These are phyloP conservation scores for human (Homo sapiens) DNA, from an alignment of 2,113 vertebrate species.

Conservation along the genomic window DNA sequence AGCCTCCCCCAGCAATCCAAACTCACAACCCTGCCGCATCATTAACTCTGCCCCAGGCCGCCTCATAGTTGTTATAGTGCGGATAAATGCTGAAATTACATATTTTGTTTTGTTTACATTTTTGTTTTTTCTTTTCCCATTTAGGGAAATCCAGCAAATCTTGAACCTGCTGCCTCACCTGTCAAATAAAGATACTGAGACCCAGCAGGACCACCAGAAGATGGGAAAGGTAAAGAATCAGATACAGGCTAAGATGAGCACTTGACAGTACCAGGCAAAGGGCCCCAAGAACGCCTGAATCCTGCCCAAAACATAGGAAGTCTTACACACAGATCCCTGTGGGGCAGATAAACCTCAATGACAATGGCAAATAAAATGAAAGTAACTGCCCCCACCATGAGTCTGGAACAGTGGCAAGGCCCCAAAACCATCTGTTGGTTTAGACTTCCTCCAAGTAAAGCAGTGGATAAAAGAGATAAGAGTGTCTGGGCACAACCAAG, in stretches of 20 bases:
- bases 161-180: neutral
- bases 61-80: neutral
- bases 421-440: neutral
- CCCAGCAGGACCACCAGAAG: too few species aligned
- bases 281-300: neutral
- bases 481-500: too few species aligned
- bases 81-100: neutral
- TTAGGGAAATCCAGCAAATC: neutral
- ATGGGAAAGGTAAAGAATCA: neutral
- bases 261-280: neutral
- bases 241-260: neutral
- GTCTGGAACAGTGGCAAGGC: neutral
- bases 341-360: neutral
- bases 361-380: neutral
- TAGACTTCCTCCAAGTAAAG: neutral
- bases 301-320: neutral
- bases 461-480: neutral
- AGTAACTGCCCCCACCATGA: neutral
- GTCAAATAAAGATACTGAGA: neutral
- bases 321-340: neutral
- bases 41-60: neutral
- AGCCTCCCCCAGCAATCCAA: neutral
- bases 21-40: neutral
- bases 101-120: neutral
- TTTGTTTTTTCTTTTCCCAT: neutral